Percentiles rank a stretch among this genome's conserved stretches.
Conservation (phyloP, 2,113 vertebrate genomes). For the Sinocyclocheilus rhinocerous region DNA sequence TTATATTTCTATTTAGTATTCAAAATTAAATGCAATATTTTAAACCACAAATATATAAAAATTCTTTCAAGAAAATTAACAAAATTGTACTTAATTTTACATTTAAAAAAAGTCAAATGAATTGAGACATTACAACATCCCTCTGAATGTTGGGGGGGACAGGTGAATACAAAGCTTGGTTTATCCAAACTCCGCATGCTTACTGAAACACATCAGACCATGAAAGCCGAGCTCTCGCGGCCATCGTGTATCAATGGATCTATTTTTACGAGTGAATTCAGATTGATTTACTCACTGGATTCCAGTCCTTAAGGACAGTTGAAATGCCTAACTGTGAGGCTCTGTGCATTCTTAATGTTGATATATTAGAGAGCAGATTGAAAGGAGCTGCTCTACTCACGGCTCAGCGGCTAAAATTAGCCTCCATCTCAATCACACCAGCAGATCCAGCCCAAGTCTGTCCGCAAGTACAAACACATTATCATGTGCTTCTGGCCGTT, state of each 20-base stretch:
- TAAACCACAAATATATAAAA: not conserved
- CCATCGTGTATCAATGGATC: constrained; percentile 16
- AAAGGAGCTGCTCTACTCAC: constrained; percentile 12
- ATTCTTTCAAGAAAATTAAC: too few relatives aligned
- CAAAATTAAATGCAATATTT: not conserved
- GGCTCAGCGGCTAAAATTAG: constrained; percentile 9
- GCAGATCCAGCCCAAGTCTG: not conserved
- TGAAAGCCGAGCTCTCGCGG: not conserved
- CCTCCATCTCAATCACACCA: constrained; percentile 6
- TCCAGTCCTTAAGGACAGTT: not conserved
- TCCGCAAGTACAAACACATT: not conserved
- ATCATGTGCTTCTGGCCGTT: not conserved
- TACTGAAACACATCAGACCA: not conserved
- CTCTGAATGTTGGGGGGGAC: too few relatives aligned
- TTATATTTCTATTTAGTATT: not conserved
- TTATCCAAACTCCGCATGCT: not conserved
- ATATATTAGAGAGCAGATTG: constrained; percentile 15
- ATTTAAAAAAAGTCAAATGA: not conserved
- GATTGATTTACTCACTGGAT: constrained; percentile 20
- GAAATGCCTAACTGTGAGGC: not conserved
- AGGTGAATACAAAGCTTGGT: not conserved
- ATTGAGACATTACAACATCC: not conserved
- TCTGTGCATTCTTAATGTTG: constrained; percentile 44
- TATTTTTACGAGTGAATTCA: constrained; percentile 31
- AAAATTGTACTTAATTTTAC: not conserved